A percentile compares a stretch with the other conserved stretches of the same genome.
phyloP scores from a whole-genome alignment of 2,797 vertebrate genomes.

The Falco concolor region DNA sequence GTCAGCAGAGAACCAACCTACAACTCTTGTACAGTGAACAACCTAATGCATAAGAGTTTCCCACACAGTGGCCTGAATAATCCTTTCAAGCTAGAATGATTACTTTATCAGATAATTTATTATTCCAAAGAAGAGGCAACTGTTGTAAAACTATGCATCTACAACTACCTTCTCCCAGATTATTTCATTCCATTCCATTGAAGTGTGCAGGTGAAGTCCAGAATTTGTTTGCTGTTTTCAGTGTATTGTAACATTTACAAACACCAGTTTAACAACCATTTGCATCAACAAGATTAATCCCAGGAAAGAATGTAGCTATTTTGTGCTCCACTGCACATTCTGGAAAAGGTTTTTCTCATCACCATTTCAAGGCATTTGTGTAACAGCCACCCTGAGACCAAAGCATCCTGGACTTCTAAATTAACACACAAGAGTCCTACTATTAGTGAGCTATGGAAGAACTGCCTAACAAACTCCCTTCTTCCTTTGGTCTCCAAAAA shows the following conservation, averaged over 20 bases:
- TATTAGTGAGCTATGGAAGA: background rate
- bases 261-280: background rate
- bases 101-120: background rate
- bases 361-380: background rate
- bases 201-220: background rate
- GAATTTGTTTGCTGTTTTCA: background rate
- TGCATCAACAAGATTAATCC: background rate
- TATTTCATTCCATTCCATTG: background rate
- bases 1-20: background rate
- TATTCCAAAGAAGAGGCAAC: background rate
- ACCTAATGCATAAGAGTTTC: background rate
- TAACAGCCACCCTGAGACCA: background rate
- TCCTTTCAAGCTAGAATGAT: background rate
- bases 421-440: background rate
- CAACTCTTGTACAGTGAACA: background rate
- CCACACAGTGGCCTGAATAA: background rate
- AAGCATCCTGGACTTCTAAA: background rate
- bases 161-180: background rate
- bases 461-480: background rate
- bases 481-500: background rate
- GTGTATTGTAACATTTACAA: background rate
- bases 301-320: background rate
- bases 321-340: background rate
- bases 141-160: background rate
- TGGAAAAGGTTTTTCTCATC: background rate